phyloP scores from a whole-genome alignment of 2,113 vertebrate genomes.

The Centrocercus urophasianus region DNA sequence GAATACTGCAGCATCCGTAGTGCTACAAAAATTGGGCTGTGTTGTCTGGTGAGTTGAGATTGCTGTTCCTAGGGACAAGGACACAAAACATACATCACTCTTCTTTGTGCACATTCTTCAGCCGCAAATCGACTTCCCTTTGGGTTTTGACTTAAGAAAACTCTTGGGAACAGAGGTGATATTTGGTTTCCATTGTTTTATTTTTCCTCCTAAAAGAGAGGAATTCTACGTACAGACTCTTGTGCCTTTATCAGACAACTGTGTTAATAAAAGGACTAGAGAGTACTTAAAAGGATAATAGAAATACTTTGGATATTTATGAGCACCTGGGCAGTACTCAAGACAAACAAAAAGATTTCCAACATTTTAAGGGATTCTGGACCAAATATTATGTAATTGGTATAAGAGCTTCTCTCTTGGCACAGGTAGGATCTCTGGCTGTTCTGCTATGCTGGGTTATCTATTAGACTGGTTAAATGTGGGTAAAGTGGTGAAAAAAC shows the following conservation, averaged over 20 bases:
- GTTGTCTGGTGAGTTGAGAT: neutral
- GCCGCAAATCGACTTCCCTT: accelerated
- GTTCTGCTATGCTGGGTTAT: neutral
- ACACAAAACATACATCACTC: neutral
- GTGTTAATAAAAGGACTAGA: neutral
- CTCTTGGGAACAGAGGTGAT: accelerated
- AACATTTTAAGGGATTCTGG: neutral
- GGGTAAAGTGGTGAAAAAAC: neutral
- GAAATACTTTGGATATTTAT: neutral
- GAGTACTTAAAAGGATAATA: neutral
- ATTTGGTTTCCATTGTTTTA: neutral
- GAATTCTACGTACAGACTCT: neutral
- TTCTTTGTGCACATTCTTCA: neutral
- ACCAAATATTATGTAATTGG: neutral
- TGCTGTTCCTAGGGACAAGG: neutral
- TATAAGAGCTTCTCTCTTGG: neutral
- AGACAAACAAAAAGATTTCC: neutral
- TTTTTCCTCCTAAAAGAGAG: neutral
- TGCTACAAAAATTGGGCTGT: neutral
- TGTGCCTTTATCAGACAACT: neutral
- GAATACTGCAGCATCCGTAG: neutral
- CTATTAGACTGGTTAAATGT: neutral
- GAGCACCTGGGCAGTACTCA: neutral
- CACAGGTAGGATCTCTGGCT: neutral
- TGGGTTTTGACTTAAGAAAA: neutral